phyloP scores from a whole-genome alignment of 2,888 invertebrate genomes.

The Himalopsyche anomala region DNA sequence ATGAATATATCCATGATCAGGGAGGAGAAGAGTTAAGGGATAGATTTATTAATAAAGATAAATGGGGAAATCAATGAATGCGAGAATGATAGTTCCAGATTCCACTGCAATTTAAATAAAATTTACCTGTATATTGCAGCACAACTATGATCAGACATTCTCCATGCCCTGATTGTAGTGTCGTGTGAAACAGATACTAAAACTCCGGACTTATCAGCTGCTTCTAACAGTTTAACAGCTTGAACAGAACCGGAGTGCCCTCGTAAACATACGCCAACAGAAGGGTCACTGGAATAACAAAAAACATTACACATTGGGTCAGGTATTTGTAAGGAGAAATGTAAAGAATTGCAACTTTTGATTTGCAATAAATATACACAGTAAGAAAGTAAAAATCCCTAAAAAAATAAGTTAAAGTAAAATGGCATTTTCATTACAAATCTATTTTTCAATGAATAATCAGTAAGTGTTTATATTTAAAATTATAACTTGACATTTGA shows the following conservation, averaged over 20 bases:
- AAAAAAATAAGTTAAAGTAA: no score
- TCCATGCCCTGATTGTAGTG: conserved; percentile 86
- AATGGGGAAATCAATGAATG: no score
- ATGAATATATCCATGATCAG: no score
- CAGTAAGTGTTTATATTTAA: no score
- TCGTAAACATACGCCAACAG: conserved; percentile 79
- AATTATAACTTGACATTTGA: no score
- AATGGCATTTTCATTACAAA: no score
- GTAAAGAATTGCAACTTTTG: background rate
- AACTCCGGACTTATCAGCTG: conserved; percentile 77
- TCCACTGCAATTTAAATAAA: background rate
- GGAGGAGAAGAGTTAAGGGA: no score
- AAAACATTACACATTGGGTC: background rate
- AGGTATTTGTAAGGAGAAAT: background rate
- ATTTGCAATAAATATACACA: no score
- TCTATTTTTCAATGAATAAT: no score
- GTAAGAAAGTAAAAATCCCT: no score
- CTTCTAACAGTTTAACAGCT: conserved; percentile 79
- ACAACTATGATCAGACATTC: conserved; percentile 82
- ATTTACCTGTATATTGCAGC: conserved; percentile 81
- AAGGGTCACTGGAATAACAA: conserved; percentile 73
- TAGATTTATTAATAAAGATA: no score
- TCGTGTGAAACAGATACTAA: conserved; percentile 88
- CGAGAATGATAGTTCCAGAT: no score
- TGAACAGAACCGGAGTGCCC: conserved; percentile 86